Evolutionary conservation across 2,888 invertebrate species (phyloP), one percentile per base, ranked within the genome.

Genomic region (Salticus scenicus): DNA sequence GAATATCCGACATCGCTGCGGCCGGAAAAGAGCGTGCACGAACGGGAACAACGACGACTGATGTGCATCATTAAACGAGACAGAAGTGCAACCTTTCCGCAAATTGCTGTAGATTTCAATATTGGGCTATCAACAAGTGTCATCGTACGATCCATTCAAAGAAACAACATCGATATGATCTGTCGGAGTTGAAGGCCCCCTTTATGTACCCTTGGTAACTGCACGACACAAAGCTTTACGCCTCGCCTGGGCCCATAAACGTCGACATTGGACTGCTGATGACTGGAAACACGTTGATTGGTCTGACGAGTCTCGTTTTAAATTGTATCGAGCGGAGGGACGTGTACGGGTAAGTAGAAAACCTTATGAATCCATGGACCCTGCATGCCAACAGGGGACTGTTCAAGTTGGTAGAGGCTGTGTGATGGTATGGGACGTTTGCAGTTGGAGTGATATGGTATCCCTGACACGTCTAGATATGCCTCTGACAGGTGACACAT

Each of bases 241-340:
- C 27, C 51, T 51, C 17, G 20, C 30, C 12, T 77, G 69, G 47
- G 69, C 51, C 24, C 20, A 24, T 20, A 0, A 77, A 77, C 51
- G 51, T 24, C 10, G 33, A 12, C 67, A 77, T 69, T 69, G 51
- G 77, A 77, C 57, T 57, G 67, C 69, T 67, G 51, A 47, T 51
- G 37, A 51, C 30, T 31, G 42, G 33, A 33, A 30, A 77, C 24
- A 77, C n/a, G 51, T 51, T 77, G 47, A 31, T 41, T 77, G 47
- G 67, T 47, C 69, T 69, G 66, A 66, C 30, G 31, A 66, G 66
- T 66, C 66, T 30, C 30, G 66, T 30, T 66, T 66, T 31, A 2
- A 66, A 30, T 66, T 30, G 17, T 30, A 66, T 28, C 66, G 31
- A 30, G 66, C 31, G 12, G 66, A 66, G 28, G 30, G 66, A 5